Base-by-base conservation (phyloP, 92 coral and sea anemone species). In the Meandrina meandrites region DNA sequence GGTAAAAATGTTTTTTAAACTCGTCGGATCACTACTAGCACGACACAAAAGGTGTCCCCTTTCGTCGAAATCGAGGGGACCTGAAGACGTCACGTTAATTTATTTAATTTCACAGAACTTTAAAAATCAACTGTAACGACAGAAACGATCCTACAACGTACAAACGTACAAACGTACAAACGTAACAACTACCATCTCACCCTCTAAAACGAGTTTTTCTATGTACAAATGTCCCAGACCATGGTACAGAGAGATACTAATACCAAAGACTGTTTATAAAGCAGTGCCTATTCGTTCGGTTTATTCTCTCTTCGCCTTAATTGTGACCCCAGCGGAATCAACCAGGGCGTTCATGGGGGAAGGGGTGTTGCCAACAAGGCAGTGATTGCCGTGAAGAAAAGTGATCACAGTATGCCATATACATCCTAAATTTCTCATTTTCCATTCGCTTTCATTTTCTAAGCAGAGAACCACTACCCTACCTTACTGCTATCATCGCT, bases 401-500 rank as follows among this genome's bases (percentile, higher is more conserved):
- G 7, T 30, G 4, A 60, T 8, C 19, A 21, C 13, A 60, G 4
- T 57, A 57, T 57, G 27, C 5, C 64, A 40, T 40, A 73, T 28
- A 5, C 34, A 28, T 8, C 35, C 15, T 28, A 8, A 5, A 1
- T 68, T 2, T n/a, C 17, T 68, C 35, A n/a, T 66, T 19, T 17
- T 8, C 31, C 37, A 24, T 22, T 13, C 16, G 8, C 31, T 24
- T 4, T 10, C 70, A 1, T 36, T 53, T 53, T 19, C 9, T 14
- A n/a, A 28, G 36, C 19, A 9, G 10, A 47, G n/a, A 56, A 57
- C 72, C 32, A 50, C 42, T 19, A 2, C 7, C 72, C 9, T 56
- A 84, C 87, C 87, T 84, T 84, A 9, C 48, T 48, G 35, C 80
- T 84, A 21, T 75, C 80, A 75, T 84, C 87, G 27, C 80, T 84